These are phyloP conservation scores for Porphyrio hochstetteri DNA, from an alignment of 2,113 vertebrate genomes.

Conservation along the genomic window DNA sequence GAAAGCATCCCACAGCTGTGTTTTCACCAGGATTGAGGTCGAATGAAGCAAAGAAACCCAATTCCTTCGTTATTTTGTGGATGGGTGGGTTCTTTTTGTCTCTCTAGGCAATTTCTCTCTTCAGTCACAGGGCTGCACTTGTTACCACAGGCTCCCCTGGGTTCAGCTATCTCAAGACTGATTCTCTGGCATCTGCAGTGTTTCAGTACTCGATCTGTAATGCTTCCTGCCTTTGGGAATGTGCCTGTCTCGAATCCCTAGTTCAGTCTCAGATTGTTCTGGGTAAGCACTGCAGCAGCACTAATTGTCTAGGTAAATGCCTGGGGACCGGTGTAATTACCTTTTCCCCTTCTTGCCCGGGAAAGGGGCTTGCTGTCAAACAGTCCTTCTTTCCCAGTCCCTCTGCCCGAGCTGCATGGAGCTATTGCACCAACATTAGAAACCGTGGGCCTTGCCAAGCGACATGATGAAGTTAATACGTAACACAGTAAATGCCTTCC, in stretches of 20 bases:
- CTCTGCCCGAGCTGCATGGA: neutral
- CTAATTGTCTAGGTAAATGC: neutral
- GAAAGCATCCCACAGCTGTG: fast-evolving
- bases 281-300: neutral
- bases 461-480: neutral
- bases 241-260: neutral
- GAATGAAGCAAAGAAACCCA: neutral
- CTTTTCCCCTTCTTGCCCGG: neutral
- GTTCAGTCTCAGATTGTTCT: neutral
- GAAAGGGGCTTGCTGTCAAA: neutral
- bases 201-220: neutral
- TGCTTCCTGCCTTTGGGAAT: neutral
- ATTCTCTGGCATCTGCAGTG: neutral
- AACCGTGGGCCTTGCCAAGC: neutral
- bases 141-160: neutral
- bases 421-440: too few relatives aligned
- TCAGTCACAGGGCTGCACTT: fast-evolving
- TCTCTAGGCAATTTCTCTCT: neutral
- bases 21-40: neutral
- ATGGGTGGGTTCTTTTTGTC: neutral
- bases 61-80: fast-evolving
- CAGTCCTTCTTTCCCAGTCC: neutral
- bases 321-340: neutral
- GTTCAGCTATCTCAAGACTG: neutral
- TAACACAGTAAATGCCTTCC: neutral